A percentile compares a stretch with the other conserved stretches of the same genome.
phyloP scores from a whole-genome alignment of 2,113 vertebrate genomes.

The Gasterosteus nipponicus region DNA sequence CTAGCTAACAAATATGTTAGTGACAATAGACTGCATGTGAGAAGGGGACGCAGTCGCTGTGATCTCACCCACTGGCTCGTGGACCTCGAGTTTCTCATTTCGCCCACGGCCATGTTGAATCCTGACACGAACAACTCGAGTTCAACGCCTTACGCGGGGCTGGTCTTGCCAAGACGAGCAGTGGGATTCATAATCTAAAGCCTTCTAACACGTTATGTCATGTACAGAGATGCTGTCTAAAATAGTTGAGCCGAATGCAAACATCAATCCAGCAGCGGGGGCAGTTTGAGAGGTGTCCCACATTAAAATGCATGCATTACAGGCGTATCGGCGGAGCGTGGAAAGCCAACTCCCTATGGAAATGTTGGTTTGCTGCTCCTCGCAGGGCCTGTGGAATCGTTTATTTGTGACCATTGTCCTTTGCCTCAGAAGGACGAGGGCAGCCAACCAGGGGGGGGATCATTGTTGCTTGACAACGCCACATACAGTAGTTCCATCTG shows the following conservation, averaged over 20 bases:
- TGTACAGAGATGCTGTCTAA: conserved; percentile 45
- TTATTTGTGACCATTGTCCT: conserved; percentile 68
- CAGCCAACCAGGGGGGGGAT: conserved; percentile 54
- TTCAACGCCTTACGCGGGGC: not conserved
- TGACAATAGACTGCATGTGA: not conserved
- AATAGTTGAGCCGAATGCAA: conserved; percentile 52
- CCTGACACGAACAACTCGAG: not conserved
- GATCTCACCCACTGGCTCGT: not conserved
- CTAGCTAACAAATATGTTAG: not conserved
- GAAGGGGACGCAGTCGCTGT: not conserved
- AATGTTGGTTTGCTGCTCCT: conserved; percentile 68
- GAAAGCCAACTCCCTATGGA: conserved; percentile 67
- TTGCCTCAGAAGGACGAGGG: conserved; percentile 73
- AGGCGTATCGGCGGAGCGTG: conserved; percentile 54
- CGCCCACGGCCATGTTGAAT: not conserved
- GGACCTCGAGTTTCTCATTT: not conserved
- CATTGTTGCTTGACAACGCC: conserved; percentile 40
- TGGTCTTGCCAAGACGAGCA: not conserved
- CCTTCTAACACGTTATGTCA: conserved; percentile 14
- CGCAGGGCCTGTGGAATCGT: conserved; percentile 37
- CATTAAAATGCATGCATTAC: conserved; percentile 73
- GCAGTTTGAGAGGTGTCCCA: conserved; percentile 29
- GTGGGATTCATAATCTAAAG: not conserved
- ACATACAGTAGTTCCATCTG: conserved; percentile 27
- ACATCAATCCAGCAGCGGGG: conserved; percentile 39